These are phyloP conservation scores for Thryonomys swinderianus DNA, from an alignment of 2,113 vertebrate species.

Conservation along the genomic window DNA sequence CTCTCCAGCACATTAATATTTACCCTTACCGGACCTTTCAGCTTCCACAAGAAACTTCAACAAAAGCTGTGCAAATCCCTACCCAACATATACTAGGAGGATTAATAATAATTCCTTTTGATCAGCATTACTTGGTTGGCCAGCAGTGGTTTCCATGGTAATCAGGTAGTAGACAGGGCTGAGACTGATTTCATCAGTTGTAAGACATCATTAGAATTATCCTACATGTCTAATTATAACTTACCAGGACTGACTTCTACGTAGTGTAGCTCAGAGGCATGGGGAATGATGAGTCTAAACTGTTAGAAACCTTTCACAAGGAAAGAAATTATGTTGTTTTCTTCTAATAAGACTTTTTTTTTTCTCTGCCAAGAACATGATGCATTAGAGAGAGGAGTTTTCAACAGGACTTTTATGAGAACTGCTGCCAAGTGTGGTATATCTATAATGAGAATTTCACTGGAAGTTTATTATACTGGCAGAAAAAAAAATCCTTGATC, in stretches of 20 bases:
- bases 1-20: conserved; percentile 83
- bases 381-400: conserved; percentile 42
- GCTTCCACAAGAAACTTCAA: conserved; percentile 84
- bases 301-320: conserved; percentile 60
- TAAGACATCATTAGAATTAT: conserved; percentile 88
- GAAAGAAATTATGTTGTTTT: conserved; percentile 64
- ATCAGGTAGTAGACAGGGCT: conserved; percentile 85
- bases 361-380: not conserved
- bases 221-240: conserved; percentile 87
- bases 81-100: conserved; percentile 82
- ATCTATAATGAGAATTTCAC: conserved; percentile 40
- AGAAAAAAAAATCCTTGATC: conserved; percentile 5
- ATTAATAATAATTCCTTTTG: conserved; percentile 89
- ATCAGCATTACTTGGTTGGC: conserved; percentile 85
- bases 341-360: conserved; percentile 35
- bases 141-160: conserved; percentile 87
- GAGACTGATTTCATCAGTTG: conserved; percentile 86
- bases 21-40: conserved; percentile 84
- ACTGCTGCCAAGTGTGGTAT: not conserved
- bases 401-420: conserved; percentile 48
- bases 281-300: conserved; percentile 76
- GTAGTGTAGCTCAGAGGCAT: conserved; percentile 79
- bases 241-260: conserved; percentile 77
- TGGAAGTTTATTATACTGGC: conserved; percentile 49
- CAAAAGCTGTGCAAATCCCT: conserved; percentile 83